Conservation (phyloP, 2,113 vertebrate genomes). For the Vulpes ferrilata region DNA sequence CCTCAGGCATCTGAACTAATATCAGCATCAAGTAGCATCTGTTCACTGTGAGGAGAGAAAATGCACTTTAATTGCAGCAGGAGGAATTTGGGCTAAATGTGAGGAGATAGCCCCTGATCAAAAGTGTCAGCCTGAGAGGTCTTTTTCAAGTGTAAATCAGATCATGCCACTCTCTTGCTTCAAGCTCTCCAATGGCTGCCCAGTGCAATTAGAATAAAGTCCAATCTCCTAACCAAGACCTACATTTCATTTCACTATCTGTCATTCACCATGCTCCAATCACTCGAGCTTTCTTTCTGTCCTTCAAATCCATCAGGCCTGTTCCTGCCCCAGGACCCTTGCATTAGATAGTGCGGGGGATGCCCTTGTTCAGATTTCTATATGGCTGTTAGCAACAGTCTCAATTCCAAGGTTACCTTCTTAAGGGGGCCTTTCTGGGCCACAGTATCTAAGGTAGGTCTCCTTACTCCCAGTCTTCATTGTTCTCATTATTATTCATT, state of each 20-base stretch:
- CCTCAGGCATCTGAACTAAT: slow-evolving; percentile 32
- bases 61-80: slow-evolving; percentile 47
- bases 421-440: not conserved
- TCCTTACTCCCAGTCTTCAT: not conserved
- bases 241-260: not conserved
- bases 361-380: not conserved
- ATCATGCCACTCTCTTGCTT: not conserved
- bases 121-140: slow-evolving; percentile 14
- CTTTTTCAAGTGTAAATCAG: slow-evolving; percentile 59
- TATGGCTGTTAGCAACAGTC: not conserved
- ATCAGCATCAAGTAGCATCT: slow-evolving; percentile 52
- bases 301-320: not conserved
- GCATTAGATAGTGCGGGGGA: not conserved
- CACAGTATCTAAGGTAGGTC: not conserved
- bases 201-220: slow-evolving; percentile 26
- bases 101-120: slow-evolving; percentile 53
- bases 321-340: not conserved
- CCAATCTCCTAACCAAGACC: not conserved
- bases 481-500: not conserved
- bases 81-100: slow-evolving; percentile 54
- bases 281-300: not conserved
- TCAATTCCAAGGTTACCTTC: not conserved
- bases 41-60: slow-evolving; percentile 58
- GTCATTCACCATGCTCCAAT: not conserved
- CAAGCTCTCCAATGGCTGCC: not conserved